Evolutionary conservation across 2,888 invertebrate genomes (phyloP).

Genomic region (Cotesia congregata): DNA sequence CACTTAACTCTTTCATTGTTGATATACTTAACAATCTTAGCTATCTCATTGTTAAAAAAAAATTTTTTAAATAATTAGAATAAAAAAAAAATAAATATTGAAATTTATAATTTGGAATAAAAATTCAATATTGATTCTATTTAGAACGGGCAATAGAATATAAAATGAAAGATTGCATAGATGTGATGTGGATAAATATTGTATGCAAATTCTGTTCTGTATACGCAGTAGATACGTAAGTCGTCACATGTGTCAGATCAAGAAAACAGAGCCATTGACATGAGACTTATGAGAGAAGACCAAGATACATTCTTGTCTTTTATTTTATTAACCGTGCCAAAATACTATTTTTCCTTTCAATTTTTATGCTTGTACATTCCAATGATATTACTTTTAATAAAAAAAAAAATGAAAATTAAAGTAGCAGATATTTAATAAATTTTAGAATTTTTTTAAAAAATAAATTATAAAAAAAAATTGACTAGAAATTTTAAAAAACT

Average conservation of each 20-base stretch:
- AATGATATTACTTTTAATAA: not conserved
- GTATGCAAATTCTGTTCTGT: conserved; percentile 11
- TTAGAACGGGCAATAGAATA: not conserved
- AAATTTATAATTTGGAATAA: no score
- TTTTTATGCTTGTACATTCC: not conserved
- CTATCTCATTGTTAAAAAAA: conserved; percentile 8
- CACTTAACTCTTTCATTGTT: conserved; percentile 18
- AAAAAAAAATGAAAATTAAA: no score
- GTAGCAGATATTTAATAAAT: no score
- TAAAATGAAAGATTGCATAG: conserved; percentile 21
- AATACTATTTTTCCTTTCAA: not conserved
- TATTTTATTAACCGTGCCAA: conserved; percentile 21
- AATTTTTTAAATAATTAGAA: not conserved
- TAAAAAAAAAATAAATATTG: not conserved
- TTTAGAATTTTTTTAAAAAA: no score
- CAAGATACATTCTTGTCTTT: conserved; percentile 46
- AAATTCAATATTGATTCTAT: not conserved
- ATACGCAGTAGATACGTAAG: conserved; percentile 41
- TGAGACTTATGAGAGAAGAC: conserved; percentile 62
- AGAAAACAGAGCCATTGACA: conserved; percentile 66
- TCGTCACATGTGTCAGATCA: conserved; percentile 62
- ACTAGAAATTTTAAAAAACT: no score
- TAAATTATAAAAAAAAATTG: no score
- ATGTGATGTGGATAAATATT: not conserved
- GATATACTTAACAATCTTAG: conserved; percentile 12